phyloP scores from a whole-genome alignment of 2,113 vertebrate species.

The Manacus vitellinus region DNA sequence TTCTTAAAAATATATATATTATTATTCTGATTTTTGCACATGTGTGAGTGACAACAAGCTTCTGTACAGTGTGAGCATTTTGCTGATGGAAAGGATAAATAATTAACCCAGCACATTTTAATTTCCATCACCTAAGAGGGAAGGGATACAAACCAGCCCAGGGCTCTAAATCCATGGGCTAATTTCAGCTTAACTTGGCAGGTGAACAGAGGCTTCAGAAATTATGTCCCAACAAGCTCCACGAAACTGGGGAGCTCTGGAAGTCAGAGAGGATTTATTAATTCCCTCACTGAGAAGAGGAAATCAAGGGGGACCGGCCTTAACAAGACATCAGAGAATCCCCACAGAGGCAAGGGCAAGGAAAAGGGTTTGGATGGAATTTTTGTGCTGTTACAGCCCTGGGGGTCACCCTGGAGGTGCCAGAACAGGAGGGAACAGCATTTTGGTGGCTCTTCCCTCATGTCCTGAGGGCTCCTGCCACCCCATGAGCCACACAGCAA shows the following conservation, averaged over 20 bases:
- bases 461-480: neutral
- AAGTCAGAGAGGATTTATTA: neutral
- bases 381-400: neutral
- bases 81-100: neutral
- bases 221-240: neutral
- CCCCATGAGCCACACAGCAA: neutral
- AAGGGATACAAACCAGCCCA: neutral
- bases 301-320: neutral
- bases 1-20: neutral
- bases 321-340: neutral
- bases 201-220: slow-evolving; percentile 42
- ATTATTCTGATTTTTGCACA: neutral
- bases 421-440: neutral
- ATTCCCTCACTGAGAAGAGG: neutral
- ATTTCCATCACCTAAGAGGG: neutral
- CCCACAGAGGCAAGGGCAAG: neutral
- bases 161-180: neutral
- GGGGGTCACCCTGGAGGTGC: neutral
- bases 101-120: neutral
- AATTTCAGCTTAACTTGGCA: slow-evolving; percentile 52
- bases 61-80: neutral
- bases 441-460: neutral
- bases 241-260: neutral
- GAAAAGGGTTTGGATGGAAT: neutral
- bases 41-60: neutral